Base-by-base conservation (phyloP, 2,113 vertebrate species). In the Nycticryphes semicollaris region DNA sequence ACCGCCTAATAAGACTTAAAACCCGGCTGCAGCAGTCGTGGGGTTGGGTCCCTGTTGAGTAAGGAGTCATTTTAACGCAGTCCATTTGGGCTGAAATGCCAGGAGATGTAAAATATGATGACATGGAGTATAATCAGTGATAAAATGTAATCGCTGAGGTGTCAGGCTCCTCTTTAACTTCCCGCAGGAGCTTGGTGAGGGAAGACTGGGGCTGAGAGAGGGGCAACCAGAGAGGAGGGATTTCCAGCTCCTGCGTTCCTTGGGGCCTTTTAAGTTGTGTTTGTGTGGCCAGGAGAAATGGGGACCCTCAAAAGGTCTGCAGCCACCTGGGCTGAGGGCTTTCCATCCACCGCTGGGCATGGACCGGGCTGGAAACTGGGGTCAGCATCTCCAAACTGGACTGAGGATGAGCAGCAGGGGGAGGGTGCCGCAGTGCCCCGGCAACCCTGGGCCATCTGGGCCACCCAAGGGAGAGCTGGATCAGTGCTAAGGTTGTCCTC, bases 51-150 rank as follows among this genome's bases (percentile, higher is more conserved):
- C 33, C 75, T 30, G 21, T 67, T 18, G 82, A 45, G 85, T 15
- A 20, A 83, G 59, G 75, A 93, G 84, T 62, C 66, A 47, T 86
- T 94, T 84, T 48, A 85, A 39, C 47, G 4, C 64, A 50, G 75
- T 54, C 53, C 39, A 1, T 87, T 88, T 24, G 45, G 83, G 22
- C 75, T 50, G 83, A 64, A 79, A 33, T 62, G 94, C 59, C 85
- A 77, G 87, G 72, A 94, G 86, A 16, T 37, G 76, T 89, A 74
- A 94, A 96, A 89, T 45, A 37, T 7, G 73, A 50, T n/a, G 45
- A 16, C 89, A 67, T 4, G 0, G 92, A 54, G 67, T 57, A 68
- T 69, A 88, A 86, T 62, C 54, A 41, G 72, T 6, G 0, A 57
- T 66, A 60, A 94, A 95, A n/a, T 10, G n/a, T 20, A 19, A 88